These are phyloP conservation scores for Sebastes dallii DNA, from an alignment of 2,797 vertebrate species.

Conservation along the genomic window DNA sequence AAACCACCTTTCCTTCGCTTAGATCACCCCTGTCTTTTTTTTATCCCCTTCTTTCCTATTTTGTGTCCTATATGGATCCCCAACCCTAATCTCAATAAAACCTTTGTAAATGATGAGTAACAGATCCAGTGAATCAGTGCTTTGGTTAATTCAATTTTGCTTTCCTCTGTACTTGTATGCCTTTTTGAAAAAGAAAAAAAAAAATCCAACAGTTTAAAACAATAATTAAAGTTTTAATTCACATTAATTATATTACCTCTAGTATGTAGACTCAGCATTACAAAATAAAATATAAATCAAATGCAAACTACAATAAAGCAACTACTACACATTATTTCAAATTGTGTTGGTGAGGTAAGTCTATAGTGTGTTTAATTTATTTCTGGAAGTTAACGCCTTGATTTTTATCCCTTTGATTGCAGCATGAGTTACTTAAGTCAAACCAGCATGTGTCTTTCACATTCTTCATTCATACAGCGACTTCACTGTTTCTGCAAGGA, in stretches of 20 bases:
- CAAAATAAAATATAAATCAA: slow-evolving; percentile 27
- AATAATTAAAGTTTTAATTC: slow-evolving; percentile 41
- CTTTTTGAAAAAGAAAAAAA: background rate
- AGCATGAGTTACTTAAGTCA: slow-evolving; percentile 75
- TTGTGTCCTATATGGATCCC: slow-evolving; percentile 67
- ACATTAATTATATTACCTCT: background rate
- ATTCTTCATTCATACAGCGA: slow-evolving; percentile 59
- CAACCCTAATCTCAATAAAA: slow-evolving; percentile 57
- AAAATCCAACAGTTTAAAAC: slow-evolving; percentile 10
- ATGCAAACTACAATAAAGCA: slow-evolving; percentile 21
- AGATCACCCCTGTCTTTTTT: slow-evolving; percentile 82
- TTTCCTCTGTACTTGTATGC: slow-evolving; percentile 22
- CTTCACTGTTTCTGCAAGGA: slow-evolving; percentile 58
- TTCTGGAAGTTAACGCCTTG: slow-evolving; percentile 51
- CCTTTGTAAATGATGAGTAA: slow-evolving; percentile 42
- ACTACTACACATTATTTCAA: slow-evolving; percentile 4
- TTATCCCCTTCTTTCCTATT: slow-evolving; percentile 75
- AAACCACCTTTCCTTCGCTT: slow-evolving; percentile 84
- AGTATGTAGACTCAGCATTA: slow-evolving; percentile 17
- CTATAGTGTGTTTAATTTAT: slow-evolving; percentile 35
- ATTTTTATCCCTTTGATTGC: slow-evolving; percentile 61
- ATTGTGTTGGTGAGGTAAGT: slow-evolving; percentile 53
- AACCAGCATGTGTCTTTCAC: slow-evolving; percentile 75
- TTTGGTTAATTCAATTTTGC: slow-evolving; percentile 51
- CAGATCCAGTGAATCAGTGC: slow-evolving; percentile 53